Evolutionary conservation across 2,113 vertebrate genomes (phyloP).

Genomic region (Cranoglanis bouderius): DNA sequence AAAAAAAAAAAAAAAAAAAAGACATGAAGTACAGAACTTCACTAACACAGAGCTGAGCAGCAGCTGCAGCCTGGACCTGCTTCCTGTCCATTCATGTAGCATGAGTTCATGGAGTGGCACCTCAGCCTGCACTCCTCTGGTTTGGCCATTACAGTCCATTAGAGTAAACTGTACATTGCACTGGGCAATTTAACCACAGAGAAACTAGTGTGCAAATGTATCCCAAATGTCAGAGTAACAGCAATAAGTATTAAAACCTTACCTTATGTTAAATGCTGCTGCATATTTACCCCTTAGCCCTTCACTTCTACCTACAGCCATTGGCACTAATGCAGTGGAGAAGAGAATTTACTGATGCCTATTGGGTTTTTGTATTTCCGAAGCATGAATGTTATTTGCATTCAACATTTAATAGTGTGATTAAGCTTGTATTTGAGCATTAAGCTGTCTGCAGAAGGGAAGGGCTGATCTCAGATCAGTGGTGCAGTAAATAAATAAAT

Average conservation of each 20-base stretch:
- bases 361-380: neutral
- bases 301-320: neutral
- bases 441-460: neutral
- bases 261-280: constrained; percentile 9
- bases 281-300: neutral
- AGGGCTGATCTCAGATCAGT: neutral
- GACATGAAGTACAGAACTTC: constrained; percentile 18
- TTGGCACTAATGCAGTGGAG: neutral
- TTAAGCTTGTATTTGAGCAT: neutral
- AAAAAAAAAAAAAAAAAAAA: constrained; percentile 39
- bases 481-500: neutral
- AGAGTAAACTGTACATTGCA: constrained; percentile 29
- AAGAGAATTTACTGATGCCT: constrained; percentile 8
- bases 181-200: constrained; percentile 18
- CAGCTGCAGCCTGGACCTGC: constrained; percentile 37
- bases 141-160: constrained; percentile 41
- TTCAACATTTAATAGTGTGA: neutral
- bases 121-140: constrained; percentile 20
- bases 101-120: constrained; percentile 40
- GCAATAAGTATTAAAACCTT: constrained; percentile 16
- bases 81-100: constrained; percentile 31
- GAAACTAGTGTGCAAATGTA: constrained; percentile 21
- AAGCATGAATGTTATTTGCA: neutral
- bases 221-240: constrained; percentile 27
- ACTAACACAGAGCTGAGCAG: constrained; percentile 17